Conservation (phyloP, 2,113 vertebrate species). For the Calonectris borealis region DNA sequence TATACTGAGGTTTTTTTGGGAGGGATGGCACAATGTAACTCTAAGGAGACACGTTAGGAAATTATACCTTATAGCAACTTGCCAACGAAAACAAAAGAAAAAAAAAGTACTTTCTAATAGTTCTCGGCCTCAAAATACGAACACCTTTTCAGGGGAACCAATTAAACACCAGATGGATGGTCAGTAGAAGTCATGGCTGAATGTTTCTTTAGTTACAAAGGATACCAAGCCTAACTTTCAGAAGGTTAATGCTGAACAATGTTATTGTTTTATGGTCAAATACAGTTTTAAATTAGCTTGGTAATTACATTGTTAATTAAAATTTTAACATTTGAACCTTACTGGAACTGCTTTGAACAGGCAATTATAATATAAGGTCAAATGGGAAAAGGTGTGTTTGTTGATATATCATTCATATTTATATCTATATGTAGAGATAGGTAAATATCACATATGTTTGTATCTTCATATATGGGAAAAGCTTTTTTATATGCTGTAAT, state of each 20-base stretch:
- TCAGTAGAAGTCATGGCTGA: not conserved
- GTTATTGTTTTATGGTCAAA: not conserved
- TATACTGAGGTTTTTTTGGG: not conserved
- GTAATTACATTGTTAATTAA: not conserved
- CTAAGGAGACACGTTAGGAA: not conserved
- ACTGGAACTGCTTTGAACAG: not conserved
- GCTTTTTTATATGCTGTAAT: not conserved
- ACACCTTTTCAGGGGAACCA: not conserved
- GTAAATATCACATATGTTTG: not conserved
- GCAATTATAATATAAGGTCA: not conserved
- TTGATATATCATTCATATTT: not conserved
- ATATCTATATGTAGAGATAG: not conserved
- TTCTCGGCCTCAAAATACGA: not conserved
- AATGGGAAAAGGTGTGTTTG: not conserved
- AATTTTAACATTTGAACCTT: not conserved
- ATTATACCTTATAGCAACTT: not conserved
- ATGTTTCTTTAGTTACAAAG: not conserved
- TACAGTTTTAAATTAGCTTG: not conserved
- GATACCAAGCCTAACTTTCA: not conserved
- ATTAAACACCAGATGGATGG: not conserved
- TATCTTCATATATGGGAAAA: not conserved
- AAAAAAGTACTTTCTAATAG: not conserved
- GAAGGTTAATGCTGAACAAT: not conserved
- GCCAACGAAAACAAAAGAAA: not conserved
- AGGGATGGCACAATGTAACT: not conserved